These are phyloP conservation scores for Balanococcus diminutus DNA, from an alignment of 2,888 invertebrate species.

Conservation along the genomic window DNA sequence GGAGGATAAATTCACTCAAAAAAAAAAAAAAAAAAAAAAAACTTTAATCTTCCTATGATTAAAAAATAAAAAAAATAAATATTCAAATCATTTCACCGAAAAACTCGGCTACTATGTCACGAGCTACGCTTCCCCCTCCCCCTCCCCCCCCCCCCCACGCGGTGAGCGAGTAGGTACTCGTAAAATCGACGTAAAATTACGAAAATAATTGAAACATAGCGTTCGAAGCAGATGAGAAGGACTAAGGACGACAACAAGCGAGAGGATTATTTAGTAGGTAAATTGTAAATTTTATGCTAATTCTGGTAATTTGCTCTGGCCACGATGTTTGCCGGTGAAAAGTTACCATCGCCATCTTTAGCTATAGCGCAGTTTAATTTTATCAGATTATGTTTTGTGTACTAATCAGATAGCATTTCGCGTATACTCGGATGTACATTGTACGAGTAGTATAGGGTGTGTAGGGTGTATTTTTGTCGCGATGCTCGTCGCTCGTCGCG, in stretches of 20 bases:
- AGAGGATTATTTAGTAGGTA: slow-evolving; percentile 29
- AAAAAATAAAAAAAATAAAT: too few relatives aligned
- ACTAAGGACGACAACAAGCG: background rate
- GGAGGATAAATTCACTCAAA: too few relatives aligned
- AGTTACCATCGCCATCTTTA: slow-evolving; percentile 25
- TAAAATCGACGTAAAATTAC: slow-evolving; percentile 1
- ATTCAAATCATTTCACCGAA: background rate
- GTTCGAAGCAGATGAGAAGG: background rate
- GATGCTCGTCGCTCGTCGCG: background rate
- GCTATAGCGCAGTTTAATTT: background rate
- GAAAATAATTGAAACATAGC: slow-evolving; percentile 9
- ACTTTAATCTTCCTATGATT: too few relatives aligned
- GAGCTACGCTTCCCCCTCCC: too few relatives aligned
- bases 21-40: too few relatives aligned
- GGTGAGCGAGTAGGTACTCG: too few relatives aligned
- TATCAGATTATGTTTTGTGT: slow-evolving; percentile 39
- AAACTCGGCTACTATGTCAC: background rate
- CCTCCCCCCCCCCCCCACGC: too few relatives aligned
- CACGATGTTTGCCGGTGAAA: slow-evolving; percentile 2
- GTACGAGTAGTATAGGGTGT: background rate
- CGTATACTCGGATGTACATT: background rate
- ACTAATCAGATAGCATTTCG: slow-evolving; percentile 31
- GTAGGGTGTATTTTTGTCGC: background rate
- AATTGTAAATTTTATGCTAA: slow-evolving; percentile 41
- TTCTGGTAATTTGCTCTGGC: slow-evolving; percentile 2